Evolutionary conservation across 2,888 invertebrate species (phyloP).

Genomic region (Andrena praecox): DNA sequence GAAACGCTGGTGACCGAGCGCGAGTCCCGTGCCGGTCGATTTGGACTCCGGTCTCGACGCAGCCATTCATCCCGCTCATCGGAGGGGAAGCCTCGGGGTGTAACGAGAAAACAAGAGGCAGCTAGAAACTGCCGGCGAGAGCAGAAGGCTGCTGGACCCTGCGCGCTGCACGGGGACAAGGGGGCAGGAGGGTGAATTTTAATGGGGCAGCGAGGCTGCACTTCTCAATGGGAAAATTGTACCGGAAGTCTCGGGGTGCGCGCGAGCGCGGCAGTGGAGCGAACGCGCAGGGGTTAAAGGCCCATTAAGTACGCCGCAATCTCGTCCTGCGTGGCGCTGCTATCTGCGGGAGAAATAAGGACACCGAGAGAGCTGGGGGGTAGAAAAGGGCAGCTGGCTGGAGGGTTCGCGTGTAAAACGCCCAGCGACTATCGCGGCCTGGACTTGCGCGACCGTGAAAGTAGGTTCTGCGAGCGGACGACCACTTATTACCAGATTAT

Average conservation of each 20-base stretch:
- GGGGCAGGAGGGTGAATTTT: conserved; percentile 51
- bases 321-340: conserved; percentile 64
- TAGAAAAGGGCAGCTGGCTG: conserved; percentile 3
- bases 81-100: conserved; percentile 46
- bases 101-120: conserved; percentile 60
- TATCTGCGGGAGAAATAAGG: conserved; percentile 43
- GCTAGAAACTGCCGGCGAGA: conserved; percentile 4
- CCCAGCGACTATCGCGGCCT: conserved; percentile 22
- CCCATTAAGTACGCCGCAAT: conserved; percentile 78
- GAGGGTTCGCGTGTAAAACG: conserved; percentile 29
- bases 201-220: conserved; percentile 65
- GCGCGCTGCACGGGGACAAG: not conserved
- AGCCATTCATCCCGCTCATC: conserved; percentile 50
- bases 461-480: not conserved
- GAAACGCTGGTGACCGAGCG: conserved; percentile 4
- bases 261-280: conserved; percentile 58
- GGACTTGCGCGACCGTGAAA: conserved; percentile 25
- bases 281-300: conserved; percentile 76
- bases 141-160: conserved; percentile 24
- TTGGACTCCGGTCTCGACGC: conserved; percentile 11
- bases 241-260: conserved; percentile 76
- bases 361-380: conserved; percentile 15
- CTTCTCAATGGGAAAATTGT: conserved; percentile 78
- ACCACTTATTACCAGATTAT: conserved; percentile 8
- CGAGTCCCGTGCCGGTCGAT: conserved; percentile 32